These are phyloP conservation scores for Drosophila persimilis DNA, from an alignment of 1,140 invertebrate species.

Conservation along the genomic window DNA sequence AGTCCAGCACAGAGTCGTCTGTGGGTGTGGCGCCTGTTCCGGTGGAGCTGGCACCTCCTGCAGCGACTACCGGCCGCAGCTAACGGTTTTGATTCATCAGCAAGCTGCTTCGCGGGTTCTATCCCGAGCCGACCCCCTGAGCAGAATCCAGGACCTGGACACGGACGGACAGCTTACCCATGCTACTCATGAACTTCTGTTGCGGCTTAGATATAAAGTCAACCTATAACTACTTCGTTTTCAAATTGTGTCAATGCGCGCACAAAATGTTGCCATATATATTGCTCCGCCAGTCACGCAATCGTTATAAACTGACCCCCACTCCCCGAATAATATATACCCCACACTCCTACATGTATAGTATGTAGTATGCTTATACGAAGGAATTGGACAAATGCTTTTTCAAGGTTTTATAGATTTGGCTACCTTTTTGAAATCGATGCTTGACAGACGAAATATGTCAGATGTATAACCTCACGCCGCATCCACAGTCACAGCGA, in stretches of 20 bases:
- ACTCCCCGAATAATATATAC: slow-evolving; percentile 21
- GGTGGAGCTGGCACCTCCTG: slow-evolving; percentile 41
- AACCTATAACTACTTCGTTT: slow-evolving; percentile 55
- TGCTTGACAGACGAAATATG: slow-evolving; percentile 22
- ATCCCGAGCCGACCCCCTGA: slow-evolving; percentile 35
- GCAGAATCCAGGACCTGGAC: slow-evolving; percentile 10
- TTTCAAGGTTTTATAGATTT: slow-evolving; percentile 71
- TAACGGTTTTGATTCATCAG: slow-evolving; percentile 82
- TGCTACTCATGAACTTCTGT: slow-evolving; percentile 53
- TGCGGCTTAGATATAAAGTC: slow-evolving; percentile 55
- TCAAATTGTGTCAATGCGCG: slow-evolving; percentile 52
- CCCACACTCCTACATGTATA: slow-evolving; percentile 18
- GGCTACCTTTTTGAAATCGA: slow-evolving; percentile 50
- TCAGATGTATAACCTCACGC: slow-evolving; percentile 22
- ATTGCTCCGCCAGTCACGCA: slow-evolving; percentile 50
- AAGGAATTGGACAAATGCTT: slow-evolving; percentile 68
- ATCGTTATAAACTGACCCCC: slow-evolving; percentile 50
- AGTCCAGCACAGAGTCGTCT: slow-evolving; percentile 30
- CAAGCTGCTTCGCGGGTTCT: slow-evolving; percentile 73
- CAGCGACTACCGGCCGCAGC: slow-evolving; percentile 67
- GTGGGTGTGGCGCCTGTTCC: slow-evolving; percentile 37
- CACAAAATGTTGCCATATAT: slow-evolving; percentile 75
- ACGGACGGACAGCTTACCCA: slow-evolving; percentile 34
- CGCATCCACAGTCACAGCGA: slow-evolving; percentile 2
- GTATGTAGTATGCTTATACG: slow-evolving; percentile 42